phyloP scores from a whole-genome alignment of 2,888 invertebrate species.

The Coelogynopora nodosa region DNA sequence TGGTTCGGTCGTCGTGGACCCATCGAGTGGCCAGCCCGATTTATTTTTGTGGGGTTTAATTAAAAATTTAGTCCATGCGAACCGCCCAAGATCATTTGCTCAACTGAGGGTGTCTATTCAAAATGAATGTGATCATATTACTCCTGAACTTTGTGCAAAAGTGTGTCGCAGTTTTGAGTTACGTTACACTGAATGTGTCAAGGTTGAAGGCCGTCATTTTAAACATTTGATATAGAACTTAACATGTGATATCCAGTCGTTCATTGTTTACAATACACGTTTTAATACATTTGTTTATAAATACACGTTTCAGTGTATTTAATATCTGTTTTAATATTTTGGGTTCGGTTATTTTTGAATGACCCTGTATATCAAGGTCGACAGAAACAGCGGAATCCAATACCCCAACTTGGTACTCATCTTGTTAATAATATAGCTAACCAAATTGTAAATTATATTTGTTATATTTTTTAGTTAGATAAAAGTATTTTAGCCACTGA shows the following conservation, averaged over 20 bases:
- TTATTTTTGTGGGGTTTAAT: not conserved
- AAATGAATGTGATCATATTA: not conserved
- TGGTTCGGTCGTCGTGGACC: not conserved
- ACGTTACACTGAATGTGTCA: not conserved
- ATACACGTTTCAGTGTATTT: too few species aligned
- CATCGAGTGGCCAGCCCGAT: not conserved
- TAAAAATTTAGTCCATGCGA: too few species aligned
- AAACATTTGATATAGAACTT: not conserved
- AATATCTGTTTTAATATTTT: not conserved
- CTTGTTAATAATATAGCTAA: too few species aligned
- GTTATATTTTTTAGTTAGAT: too few species aligned
- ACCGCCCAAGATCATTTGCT: too few species aligned
- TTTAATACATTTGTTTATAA: too few species aligned
- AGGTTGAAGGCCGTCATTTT: constrained; percentile 6
- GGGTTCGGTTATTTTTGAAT: not conserved
- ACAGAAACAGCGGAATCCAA: too few species aligned
- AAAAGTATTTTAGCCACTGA: too few species aligned
- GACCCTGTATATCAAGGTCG: not conserved
- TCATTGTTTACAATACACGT: not conserved
- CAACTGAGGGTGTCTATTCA: constrained; percentile 21
- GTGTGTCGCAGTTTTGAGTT: not conserved
- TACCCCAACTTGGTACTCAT: too few species aligned
- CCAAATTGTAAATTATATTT: too few species aligned
- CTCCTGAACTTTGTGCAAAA: constrained; percentile 2
- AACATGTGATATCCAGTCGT: not conserved